Conservation (phyloP, 2,888 invertebrate genomes). For the Heliconius erato region DNA sequence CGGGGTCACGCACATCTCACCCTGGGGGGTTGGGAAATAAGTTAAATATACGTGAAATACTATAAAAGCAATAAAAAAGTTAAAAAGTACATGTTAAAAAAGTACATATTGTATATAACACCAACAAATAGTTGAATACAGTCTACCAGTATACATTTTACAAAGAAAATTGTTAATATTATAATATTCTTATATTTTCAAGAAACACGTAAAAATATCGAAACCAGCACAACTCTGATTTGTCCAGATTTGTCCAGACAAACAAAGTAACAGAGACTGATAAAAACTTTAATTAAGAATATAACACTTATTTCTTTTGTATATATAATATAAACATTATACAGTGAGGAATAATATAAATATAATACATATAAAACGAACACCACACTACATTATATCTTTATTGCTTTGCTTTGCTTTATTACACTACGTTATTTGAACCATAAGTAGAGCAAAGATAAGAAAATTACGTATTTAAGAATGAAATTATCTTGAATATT, state of each 20-base stretch:
- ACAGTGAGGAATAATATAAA: neutral
- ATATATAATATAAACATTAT: neutral
- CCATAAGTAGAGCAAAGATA: neutral
- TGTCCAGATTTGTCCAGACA: neutral
- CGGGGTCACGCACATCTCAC: slow-evolving; percentile 96
- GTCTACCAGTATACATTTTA: too few species aligned
- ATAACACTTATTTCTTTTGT: too few species aligned
- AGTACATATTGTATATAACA: neutral
- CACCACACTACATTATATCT: neutral
- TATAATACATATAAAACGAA: neutral
- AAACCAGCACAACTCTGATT: neutral
- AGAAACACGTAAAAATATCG: too few species aligned
- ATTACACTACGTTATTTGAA: neutral
- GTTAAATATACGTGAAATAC: too few species aligned
- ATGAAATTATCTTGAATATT: neutral
- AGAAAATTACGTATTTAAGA: neutral
- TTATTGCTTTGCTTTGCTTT: neutral
- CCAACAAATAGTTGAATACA: neutral
- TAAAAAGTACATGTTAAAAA: too few species aligned
- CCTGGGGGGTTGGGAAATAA: slow-evolving; percentile 82
- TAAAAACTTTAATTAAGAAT: neutral
- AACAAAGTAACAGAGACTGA: neutral
- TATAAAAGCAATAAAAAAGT: too few species aligned
- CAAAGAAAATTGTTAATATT: too few species aligned
- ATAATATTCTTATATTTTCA: too few species aligned